Evolutionary conservation across 2,888 invertebrate species (phyloP), one percentile per base, ranked within the genome.

Genomic region (Drosophila glabriapex): DNA sequence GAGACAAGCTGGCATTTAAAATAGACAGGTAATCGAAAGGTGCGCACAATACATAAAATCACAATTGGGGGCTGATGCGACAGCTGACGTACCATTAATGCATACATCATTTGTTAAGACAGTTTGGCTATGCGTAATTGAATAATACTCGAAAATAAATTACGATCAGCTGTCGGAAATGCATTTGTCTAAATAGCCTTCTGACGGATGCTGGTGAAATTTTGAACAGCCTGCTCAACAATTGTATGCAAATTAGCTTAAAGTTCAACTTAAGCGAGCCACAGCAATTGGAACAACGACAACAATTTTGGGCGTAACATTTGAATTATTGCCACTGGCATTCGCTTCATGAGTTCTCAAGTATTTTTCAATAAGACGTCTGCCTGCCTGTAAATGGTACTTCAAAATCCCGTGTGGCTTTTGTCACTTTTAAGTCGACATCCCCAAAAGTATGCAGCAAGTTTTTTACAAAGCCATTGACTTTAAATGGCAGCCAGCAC

Each of bases 211-310:
- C 41, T 25, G 5, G 54, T 3, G 9, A 41, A 55, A 58, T 49
- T 58, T 35, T 31, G 25, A 54, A 9, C 41, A 39, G 43, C 22
- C 59, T 46, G 61, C 54, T 56, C 53, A 68, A 79, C 69, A 73
- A 72, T 66, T 41, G 58, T 56, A 86, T 89, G 75, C 73, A 90
- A 86, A 90, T 89, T 14, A 68, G 60, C 54, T 61, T 54, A 53
- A 74, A 68, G 50, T 59, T 59, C 0, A 39, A 31, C 56, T 56
- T 19, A 33, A 55, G 65, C 58, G 16, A n/a, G 46, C 22, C 28
- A 19, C 50, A 76, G 66, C 63, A 70, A 80, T 65, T 33, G 19
- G 25, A 25, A 64, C 16, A 37, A n/a, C 37, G 58, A 33, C 72
- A 58, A 52, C 66, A 53, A 69, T 46, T 60, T 46, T 58, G 19